Evolutionary conservation across 2,797 vertebrate genomes (phyloP).

Genomic region (Paguma larvata): DNA sequence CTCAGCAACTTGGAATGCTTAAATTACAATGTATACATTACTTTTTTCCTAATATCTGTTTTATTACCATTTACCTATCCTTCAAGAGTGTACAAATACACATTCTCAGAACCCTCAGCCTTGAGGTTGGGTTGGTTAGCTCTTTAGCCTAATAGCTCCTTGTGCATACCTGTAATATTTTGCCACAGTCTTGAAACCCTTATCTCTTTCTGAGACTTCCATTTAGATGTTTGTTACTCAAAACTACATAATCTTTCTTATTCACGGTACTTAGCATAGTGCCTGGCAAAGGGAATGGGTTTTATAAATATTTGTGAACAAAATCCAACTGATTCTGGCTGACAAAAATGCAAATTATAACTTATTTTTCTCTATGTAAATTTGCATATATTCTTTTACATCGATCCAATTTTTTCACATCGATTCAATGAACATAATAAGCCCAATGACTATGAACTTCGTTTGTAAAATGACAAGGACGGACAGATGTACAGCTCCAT

Average conservation of each 20-base stretch:
- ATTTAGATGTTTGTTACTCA: background rate
- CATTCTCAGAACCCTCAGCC: background rate
- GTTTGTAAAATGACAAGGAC: constrained; percentile 35
- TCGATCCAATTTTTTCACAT: constrained; percentile 23
- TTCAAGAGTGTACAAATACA: background rate
- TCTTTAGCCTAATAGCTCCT: background rate
- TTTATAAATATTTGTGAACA: constrained; percentile 59
- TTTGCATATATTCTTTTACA: background rate
- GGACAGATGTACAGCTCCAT: constrained; percentile 38
- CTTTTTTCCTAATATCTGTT: background rate
- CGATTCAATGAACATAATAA: background rate
- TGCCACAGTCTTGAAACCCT: background rate
- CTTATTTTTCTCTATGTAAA: constrained; percentile 44
- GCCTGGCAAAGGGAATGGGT: background rate
- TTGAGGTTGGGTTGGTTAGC: background rate
- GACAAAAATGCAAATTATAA: background rate
- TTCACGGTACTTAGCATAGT: background rate
- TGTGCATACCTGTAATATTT: background rate
- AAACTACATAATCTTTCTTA: background rate
- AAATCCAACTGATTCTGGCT: constrained; percentile 2
- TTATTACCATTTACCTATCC: background rate
- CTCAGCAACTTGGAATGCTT: background rate
- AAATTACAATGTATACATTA: background rate
- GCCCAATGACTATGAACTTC: background rate
- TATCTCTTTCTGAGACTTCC: background rate